Conservation (phyloP, 2,888 invertebrate species). For the Lochmaea crataegi region DNA sequence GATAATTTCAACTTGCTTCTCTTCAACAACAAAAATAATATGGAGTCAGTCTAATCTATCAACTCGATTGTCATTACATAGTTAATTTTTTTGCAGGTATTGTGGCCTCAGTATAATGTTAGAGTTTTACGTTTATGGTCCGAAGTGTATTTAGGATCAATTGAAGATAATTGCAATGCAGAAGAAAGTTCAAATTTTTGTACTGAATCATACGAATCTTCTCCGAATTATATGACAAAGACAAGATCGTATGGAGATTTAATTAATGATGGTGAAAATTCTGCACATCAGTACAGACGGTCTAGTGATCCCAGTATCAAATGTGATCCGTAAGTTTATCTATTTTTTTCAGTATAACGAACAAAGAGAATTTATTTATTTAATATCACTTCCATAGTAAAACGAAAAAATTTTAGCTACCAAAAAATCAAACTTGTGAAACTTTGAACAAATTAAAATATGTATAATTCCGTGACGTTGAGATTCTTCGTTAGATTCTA, state of each 20-base stretch:
- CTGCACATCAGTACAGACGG: constrained; percentile 72
- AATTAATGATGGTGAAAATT: constrained; percentile 67
- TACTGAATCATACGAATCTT: constrained; percentile 64
- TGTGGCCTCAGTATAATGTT: constrained; percentile 89
- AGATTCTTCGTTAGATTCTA: too few relatives aligned
- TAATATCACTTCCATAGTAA: too few relatives aligned
- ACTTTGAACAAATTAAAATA: too few relatives aligned
- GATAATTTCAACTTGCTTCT: too few relatives aligned
- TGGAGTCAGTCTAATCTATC: too few relatives aligned
- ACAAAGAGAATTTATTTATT: neutral
- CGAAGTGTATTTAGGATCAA: constrained; percentile 81
- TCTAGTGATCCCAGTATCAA: constrained; percentile 88
- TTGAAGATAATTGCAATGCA: constrained; percentile 57
- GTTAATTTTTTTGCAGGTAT: constrained; percentile 69
- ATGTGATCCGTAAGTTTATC: constrained; percentile 74
- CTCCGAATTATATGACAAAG: constrained; percentile 72
- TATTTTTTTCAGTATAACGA: neutral
- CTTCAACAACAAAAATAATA: too few relatives aligned
- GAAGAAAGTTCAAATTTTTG: constrained; percentile 58
- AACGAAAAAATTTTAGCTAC: too few relatives aligned
- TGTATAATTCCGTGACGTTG: too few relatives aligned
- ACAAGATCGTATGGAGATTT: constrained; percentile 90
- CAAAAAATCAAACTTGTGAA: too few relatives aligned
- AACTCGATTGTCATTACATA: neutral
- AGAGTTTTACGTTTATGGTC: constrained; percentile 87